Base-by-base conservation (phyloP, 2,888 invertebrate species). In the Marronus borbonicus region DNA sequence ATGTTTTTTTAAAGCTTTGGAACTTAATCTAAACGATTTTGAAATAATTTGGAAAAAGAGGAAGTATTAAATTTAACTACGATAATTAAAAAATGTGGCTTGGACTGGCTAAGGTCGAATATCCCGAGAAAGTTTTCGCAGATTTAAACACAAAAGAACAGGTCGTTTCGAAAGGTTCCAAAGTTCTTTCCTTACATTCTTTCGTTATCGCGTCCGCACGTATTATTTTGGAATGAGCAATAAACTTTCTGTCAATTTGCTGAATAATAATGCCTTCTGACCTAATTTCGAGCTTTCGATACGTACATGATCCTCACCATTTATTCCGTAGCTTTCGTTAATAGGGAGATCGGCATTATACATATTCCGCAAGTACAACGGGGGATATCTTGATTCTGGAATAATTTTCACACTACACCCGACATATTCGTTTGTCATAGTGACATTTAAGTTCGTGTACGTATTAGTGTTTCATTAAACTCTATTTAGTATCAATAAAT, bases 261-360 rank as follows among this genome's bases (percentile, higher is more conserved):
- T 24, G 66, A 66, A 66, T 44, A 12, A 20, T 66, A 62, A 62
- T n/a, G 62, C 62, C 28, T 20, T 14, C 62, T 62, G 62, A 62
- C 31, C 62, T 62, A 24, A 62, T 62, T 62, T 14, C 62, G 31
- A 28, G 3, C 20, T 44, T 44, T 44, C 44, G 44, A 8, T 12
- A 44, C 44, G 44, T 12, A 44, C 44, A 44, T 44, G 10, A 44
- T 8, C 8, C 44, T 44, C 44, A 58, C 7, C 10, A 17, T 20
- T 58, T 58, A 58, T 20, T 58, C 20, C 20, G 55, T 17, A 17
- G 55, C 4, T 24, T 10, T 17, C 55, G 20, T 17, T 58, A 58
- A 58, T 8, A n/a, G 17, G 20, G 20, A 20, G 3, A 58, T 17
- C 17, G 20, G 62, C 28, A 31, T 62, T 62, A 62, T 31, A 24